Percentiles rank a stretch among this genome's conserved stretches.
Evolutionary conservation across 2,888 invertebrate species (phyloP).

Genomic region (Acrobasis consociella): DNA sequence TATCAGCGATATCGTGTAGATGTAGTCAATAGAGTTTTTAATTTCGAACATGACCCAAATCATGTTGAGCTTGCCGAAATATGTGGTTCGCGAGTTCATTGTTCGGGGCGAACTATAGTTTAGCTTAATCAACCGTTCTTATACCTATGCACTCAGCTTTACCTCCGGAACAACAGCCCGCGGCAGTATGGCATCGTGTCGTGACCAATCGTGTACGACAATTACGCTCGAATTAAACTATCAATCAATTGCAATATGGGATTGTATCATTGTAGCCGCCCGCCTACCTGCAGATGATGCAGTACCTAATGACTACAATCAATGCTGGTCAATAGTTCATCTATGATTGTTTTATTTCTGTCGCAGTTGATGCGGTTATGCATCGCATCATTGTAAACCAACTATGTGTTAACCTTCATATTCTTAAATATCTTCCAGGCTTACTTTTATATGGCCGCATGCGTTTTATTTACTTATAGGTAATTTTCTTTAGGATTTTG

Average conservation of each 20-base stretch:
- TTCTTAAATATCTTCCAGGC: too few relatives aligned
- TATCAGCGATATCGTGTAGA: too few relatives aligned
- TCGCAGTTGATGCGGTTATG: conserved; percentile 26
- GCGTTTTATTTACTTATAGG: too few relatives aligned
- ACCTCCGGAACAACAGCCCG: conserved; percentile 34
- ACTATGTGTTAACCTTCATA: too few relatives aligned
- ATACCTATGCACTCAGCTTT: conserved; percentile 1
- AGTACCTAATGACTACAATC: conserved; percentile 53
- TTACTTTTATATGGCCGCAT: too few relatives aligned
- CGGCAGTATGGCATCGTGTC: conserved; percentile 57
- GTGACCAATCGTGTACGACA: conserved; percentile 70
- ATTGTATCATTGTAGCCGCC: conserved; percentile 52
- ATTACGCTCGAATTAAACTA: conserved; percentile 71
- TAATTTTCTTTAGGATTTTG: too few relatives aligned
- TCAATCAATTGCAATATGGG: conserved; percentile 68
- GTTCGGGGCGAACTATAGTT: too few relatives aligned
- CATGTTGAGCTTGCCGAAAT: too few relatives aligned
- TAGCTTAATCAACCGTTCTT: background rate
- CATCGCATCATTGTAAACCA: too few relatives aligned
- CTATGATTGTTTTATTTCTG: conserved; percentile 35
- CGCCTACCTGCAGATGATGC: conserved; percentile 47
- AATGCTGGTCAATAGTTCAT: conserved; percentile 60
- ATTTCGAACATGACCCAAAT: too few relatives aligned
- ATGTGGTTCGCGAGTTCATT: too few relatives aligned
- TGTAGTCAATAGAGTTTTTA: too few relatives aligned